Conservation (phyloP, 2,888 invertebrate genomes). For the Synanthedon formicaeformis region DNA sequence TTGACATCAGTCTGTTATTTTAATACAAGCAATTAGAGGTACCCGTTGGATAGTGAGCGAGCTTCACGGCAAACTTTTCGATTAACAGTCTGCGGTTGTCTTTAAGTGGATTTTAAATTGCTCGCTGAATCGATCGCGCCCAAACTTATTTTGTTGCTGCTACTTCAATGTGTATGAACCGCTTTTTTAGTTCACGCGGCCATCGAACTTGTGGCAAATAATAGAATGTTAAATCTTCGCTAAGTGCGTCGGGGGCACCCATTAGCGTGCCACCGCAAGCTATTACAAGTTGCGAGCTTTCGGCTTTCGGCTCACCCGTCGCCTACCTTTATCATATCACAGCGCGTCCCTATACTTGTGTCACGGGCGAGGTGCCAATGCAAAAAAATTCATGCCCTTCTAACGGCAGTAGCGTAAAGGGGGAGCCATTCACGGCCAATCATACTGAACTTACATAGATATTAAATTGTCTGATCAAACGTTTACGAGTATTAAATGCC, state of each 20-base stretch:
- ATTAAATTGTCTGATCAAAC: conserved; percentile 1
- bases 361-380: background rate
- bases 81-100: conserved; percentile 59
- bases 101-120: conserved; percentile 68
- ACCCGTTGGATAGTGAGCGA: conserved; percentile 40
- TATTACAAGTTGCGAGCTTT: conserved; percentile 14
- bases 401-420: no score
- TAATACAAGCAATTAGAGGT: conserved; percentile 67
- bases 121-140: conserved; percentile 32
- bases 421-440: background rate
- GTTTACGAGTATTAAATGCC: background rate
- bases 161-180: background rate
- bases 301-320: conserved; percentile 6
- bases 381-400: no score
- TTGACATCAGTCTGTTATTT: conserved; percentile 69
- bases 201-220: background rate
- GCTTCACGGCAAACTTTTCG: conserved; percentile 52
- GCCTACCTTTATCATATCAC: conserved; percentile 7
- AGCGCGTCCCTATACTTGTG: conserved; percentile 4
- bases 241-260: conserved; percentile 15
- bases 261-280: conserved; percentile 15
- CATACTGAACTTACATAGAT: conserved; percentile 2
- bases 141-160: background rate
- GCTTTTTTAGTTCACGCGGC: background rate
- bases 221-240: conserved; percentile 9